These are phyloP conservation scores for Tachina lurida DNA, from an alignment of 2,888 invertebrate species.

Conservation along the genomic window DNA sequence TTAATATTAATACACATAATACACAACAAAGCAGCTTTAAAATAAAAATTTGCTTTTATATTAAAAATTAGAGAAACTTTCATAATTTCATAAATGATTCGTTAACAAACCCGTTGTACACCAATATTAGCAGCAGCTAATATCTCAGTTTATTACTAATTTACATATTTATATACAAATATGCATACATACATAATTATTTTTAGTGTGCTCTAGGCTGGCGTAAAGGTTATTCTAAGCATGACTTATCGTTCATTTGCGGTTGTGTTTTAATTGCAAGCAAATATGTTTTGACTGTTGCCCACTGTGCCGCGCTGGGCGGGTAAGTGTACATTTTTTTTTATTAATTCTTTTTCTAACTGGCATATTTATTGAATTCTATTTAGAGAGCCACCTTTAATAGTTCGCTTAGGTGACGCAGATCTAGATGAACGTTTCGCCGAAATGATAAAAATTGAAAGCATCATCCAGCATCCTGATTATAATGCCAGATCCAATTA, in stretches of 20 bases:
- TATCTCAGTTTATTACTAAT: too few species aligned
- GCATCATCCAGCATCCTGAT: neutral
- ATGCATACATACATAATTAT: neutral
- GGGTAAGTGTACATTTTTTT: conserved; percentile 51
- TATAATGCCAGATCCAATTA: neutral
- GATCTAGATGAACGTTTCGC: neutral
- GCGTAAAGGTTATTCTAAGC: conserved; percentile 6
- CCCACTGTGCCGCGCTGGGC: conserved; percentile 62
- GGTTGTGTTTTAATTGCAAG: conserved; percentile 60
- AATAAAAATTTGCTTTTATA: too few species aligned
- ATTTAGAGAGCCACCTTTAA: neutral
- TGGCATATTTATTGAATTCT: neutral
- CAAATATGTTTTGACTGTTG: conserved; percentile 63
- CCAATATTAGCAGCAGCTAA: too few species aligned
- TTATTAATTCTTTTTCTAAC: neutral
- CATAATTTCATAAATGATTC: too few species aligned
- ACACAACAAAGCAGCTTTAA: too few species aligned
- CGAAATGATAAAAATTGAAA: neutral
- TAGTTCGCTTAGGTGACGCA: neutral
- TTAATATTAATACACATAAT: too few species aligned
- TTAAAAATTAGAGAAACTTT: too few species aligned
- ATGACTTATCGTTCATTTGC: conserved; percentile 52
- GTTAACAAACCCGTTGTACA: too few species aligned
- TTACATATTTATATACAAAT: too few species aligned
- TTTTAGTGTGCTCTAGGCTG: conserved; percentile 66